Conservation (phyloP, 2,797 vertebrate species). For the Paedocypris micromegethes region DNA sequence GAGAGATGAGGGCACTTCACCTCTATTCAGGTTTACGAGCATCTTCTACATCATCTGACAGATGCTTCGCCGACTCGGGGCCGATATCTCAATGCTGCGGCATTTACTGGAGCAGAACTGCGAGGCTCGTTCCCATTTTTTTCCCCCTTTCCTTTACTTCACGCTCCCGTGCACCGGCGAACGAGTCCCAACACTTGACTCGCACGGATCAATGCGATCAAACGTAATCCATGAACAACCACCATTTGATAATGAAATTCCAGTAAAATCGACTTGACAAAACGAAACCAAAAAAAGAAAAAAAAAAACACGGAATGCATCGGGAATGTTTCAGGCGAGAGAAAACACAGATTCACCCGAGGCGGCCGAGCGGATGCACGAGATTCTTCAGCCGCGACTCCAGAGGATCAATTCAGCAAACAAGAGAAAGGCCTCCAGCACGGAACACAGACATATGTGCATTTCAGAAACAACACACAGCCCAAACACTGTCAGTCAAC, state of each 20-base stretch:
- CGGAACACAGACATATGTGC: conserved; percentile 59
- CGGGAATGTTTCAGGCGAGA: too few species aligned
- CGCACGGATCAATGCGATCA: neutral
- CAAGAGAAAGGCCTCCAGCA: conserved; percentile 55
- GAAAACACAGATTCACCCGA: too few species aligned
- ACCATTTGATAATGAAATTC: conserved; percentile 1
- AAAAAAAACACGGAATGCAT: too few species aligned
- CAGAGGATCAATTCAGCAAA: conserved; percentile 28
- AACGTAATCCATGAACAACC: conserved; percentile 5
- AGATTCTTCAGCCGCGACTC: conserved; percentile 16
- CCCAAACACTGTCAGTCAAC: conserved; percentile 94
- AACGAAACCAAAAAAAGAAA: neutral
- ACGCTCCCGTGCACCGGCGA: neutral
- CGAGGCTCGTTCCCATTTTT: neutral
- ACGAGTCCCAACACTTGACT: neutral
- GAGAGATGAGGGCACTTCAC: conserved; percentile 30
- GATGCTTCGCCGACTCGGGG: neutral
- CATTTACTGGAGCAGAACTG: conserved; percentile 3
- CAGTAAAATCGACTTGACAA: neutral
- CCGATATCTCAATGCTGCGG: neutral
- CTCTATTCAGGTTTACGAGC: conserved; percentile 16
- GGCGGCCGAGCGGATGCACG: neutral
- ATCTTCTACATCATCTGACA: conserved; percentile 22
- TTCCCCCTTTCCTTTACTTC: neutral
- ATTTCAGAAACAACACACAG: conserved; percentile 73